Evolutionary conservation across 2,888 invertebrate species (phyloP), one percentile per base, ranked within the genome.

Genomic region (Acronicta psi): DNA sequence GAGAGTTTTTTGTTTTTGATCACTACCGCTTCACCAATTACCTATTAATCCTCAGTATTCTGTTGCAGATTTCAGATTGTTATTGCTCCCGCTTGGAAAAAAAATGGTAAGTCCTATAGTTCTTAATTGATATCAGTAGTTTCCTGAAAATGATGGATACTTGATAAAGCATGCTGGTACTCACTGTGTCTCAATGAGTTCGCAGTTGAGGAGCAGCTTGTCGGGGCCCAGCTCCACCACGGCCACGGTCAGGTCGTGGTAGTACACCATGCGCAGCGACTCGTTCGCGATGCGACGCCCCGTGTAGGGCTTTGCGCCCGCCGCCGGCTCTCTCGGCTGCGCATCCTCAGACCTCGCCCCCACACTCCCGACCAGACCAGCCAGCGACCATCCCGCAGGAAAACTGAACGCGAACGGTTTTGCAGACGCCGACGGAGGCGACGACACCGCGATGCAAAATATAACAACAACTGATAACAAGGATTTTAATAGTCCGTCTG

Each of bases 161-260:
- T 45, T 3, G 43, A 46, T 34, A 20, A 53, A 29, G 14, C 38
- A 42, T 29, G 41, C 7, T n/a, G 14, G 14, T 82, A 97, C 98
- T 97, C 91, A 98, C 98, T 96, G 96, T 73, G 97, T 97, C 95
- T 98, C 98, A 82, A 98, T 96, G 77, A 98, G 95, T 86, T 97
- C 97, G 86, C 98, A 98, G 82, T 96, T 96, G 47, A 96, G 94
- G 59, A 97, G 92, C 77, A 96, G 90, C 84, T 97, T 96, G 63
- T 95, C 95, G 7, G 95, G 95, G 5, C 96, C 97, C 59, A 97
- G 93, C 86, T 98, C 97, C 43, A 97, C 96, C 41, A 98, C 96
- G 1, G 97, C 98, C 41, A 98, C 96, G 1, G 98, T 97, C 89
- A 97, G 97, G 81, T 97, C 98, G 90, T 97, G 95, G 89, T 95